Conservation (phyloP, 2,888 invertebrate genomes). For the Coenonympha arcania region DNA sequence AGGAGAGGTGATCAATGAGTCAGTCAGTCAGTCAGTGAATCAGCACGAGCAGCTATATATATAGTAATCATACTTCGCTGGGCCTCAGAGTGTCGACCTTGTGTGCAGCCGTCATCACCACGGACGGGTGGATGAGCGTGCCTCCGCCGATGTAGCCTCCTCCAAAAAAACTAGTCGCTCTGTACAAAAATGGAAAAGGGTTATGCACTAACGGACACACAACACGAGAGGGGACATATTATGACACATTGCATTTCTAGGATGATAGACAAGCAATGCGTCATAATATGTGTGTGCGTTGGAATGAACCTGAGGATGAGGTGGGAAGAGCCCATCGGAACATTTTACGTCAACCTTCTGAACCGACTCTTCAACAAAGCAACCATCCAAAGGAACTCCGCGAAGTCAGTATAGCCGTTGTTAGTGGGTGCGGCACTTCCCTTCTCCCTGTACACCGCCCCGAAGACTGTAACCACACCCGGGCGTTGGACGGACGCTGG, state of each 20-base stretch:
- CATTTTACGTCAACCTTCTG: too few species aligned
- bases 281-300: too few species aligned
- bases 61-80: neutral
- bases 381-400: constrained; percentile 27
- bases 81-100: constrained; percentile 11
- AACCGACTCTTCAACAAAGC: constrained; percentile 22
- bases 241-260: too few species aligned
- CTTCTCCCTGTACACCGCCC: too few species aligned
- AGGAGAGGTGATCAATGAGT: neutral
- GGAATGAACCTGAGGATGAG: too few species aligned
- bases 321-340: too few species aligned
- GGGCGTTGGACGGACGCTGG: neutral
- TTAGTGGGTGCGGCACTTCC: too few species aligned
- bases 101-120: constrained; percentile 29
- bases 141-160: constrained; percentile 26
- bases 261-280: too few species aligned
- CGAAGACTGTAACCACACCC: constrained; percentile 11
- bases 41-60: neutral
- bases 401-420: constrained; percentile 18
- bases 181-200: neutral
- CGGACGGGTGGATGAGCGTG: constrained; percentile 26
- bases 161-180: neutral
- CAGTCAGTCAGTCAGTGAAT: neutral
- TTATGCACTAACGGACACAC: too few species aligned
- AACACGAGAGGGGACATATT: too few species aligned